phyloP scores from a whole-genome alignment of 35 echinoderm and acorn worm species.

The Heliocidaris tuberculata region DNA sequence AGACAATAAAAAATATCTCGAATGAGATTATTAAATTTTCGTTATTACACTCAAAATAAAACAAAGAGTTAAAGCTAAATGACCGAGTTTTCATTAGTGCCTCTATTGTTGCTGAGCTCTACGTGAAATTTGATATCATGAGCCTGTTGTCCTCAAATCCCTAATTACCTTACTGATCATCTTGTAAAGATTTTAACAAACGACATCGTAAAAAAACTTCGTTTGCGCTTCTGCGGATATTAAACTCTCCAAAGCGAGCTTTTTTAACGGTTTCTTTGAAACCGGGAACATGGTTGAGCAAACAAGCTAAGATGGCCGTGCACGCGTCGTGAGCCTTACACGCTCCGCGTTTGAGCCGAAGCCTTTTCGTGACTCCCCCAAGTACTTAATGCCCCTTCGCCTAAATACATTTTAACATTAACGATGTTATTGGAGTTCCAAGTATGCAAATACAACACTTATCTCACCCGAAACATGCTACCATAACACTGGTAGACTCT shows the following conservation, averaged over 20 bases:
- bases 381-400: not conserved
- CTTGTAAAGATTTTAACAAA: not conserved
- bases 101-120: too few relatives aligned
- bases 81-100: too few relatives aligned
- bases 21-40: too few relatives aligned
- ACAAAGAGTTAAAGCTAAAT: too few relatives aligned
- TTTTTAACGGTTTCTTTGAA: not conserved
- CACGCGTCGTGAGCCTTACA: conserved; percentile 6
- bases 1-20: too few relatives aligned
- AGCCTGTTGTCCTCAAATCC: not conserved
- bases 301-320: not conserved
- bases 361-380: not conserved
- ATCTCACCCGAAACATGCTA: not conserved
- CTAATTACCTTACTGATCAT: not conserved
- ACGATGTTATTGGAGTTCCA: conserved; percentile 1
- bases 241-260: not conserved
- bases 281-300: not conserved
- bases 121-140: too few relatives aligned
- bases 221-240: not conserved
- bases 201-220: not conserved
- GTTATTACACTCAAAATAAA: too few relatives aligned
- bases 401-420: conserved; percentile 6
- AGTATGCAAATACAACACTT: not conserved
- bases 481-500: not conserved
- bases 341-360: not conserved